Percentiles rank a stretch among this genome's conserved stretches.
These are phyloP conservation scores for Euzetes globulus DNA, from an alignment of 2,888 invertebrate species.

Conservation along the genomic window DNA sequence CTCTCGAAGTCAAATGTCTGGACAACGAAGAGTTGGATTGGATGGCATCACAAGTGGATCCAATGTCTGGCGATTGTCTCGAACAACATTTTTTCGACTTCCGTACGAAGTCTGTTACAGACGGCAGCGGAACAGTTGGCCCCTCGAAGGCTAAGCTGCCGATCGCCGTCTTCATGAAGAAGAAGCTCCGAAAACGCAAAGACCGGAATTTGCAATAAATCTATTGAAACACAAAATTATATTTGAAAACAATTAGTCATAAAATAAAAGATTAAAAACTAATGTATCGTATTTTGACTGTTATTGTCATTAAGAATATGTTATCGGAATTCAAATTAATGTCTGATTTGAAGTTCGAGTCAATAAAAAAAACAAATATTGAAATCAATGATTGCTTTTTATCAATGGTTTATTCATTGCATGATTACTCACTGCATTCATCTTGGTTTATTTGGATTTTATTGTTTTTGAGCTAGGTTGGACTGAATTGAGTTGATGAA, in stretches of 20 bases:
- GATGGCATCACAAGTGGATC: neutral
- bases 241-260: neutral
- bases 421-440: too few relatives aligned
- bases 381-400: too few relatives aligned
- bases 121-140: neutral
- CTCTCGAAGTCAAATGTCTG: conserved; percentile 27
- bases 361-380: too few relatives aligned
- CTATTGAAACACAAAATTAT: neutral
- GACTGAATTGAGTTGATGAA: too few relatives aligned
- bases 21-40: neutral
- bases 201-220: conserved; percentile 24
- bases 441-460: too few relatives aligned
- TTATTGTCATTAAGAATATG: too few relatives aligned
- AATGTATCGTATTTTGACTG: neutral
- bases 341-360: too few relatives aligned
- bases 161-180: conserved; percentile 22
- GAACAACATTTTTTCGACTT: neutral
- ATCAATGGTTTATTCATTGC: too few relatives aligned
- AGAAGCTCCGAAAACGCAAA: conserved; percentile 12
- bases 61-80: neutral
- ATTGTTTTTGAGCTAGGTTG: too few relatives aligned
- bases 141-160: neutral
- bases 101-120: neutral
- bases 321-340: too few relatives aligned
- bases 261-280: neutral